Evolutionary conservation across 2,888 invertebrate genomes (phyloP).

Genomic region (Trichopria drosophilae): DNA sequence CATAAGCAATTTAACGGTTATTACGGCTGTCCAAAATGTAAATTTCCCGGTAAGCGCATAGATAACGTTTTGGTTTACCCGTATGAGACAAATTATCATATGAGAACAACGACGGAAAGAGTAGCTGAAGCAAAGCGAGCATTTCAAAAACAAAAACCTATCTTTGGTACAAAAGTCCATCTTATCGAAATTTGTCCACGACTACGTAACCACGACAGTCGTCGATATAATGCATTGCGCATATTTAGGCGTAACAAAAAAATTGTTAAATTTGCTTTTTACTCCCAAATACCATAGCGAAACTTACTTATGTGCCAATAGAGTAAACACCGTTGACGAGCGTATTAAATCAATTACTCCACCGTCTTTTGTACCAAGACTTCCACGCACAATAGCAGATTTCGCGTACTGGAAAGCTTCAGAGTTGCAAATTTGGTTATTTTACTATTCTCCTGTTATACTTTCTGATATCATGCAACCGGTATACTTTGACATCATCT

Average conservation of each 20-base stretch:
- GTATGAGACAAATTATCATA: constrained; percentile 1
- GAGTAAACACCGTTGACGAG: no score
- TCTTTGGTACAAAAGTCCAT: constrained; percentile 1
- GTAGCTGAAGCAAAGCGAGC: background rate
- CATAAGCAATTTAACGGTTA: constrained; percentile 4
- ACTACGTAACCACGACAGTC: constrained; percentile 2
- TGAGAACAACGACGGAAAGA: constrained; percentile 7
- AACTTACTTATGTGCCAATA: no score
- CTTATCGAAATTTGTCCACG: background rate
- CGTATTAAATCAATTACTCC: no score
- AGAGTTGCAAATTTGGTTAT: no score
- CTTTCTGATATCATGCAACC: no score
- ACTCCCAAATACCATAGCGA: background rate
- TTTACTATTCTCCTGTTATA: no score
- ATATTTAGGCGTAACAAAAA: constrained; percentile 8
- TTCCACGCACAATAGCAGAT: no score
- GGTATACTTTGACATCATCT: no score
- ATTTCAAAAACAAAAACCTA: background rate
- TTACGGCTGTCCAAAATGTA: constrained; percentile 7
- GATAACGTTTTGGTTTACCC: constrained; percentile 6
- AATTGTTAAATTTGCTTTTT: constrained; percentile 5
- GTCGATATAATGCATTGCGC: constrained; percentile 14
- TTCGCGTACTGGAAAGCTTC: no score
- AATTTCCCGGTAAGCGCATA: background rate
- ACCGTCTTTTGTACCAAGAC: no score